Percentiles rank a stretch among this genome's conserved stretches.
These are phyloP conservation scores for Molossus molossus DNA, from an alignment of 2,797 vertebrate genomes.

Conservation along the genomic window DNA sequence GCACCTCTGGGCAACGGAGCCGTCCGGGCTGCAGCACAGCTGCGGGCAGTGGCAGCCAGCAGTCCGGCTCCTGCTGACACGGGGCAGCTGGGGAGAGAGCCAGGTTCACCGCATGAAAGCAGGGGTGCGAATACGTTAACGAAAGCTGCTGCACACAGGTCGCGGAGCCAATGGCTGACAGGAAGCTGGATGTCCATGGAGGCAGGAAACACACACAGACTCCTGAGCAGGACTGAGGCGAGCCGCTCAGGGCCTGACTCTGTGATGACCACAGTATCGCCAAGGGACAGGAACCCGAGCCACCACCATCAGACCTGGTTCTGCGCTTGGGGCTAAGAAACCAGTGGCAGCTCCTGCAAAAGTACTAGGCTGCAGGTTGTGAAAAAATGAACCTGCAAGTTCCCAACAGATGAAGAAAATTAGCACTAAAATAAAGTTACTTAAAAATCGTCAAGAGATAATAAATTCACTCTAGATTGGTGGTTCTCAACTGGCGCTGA, in stretches of 20 bases:
- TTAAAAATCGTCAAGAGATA: neutral
- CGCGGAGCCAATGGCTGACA: neutral
- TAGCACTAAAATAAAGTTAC: neutral
- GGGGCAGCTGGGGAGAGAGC: neutral
- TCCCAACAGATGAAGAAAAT: neutral
- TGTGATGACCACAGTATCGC: neutral
- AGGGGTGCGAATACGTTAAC: neutral
- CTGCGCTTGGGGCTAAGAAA: neutral
- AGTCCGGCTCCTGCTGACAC: neutral
- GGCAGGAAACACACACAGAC: neutral
- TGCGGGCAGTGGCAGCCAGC: too few relatives aligned
- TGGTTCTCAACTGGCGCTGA: neutral
- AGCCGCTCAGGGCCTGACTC: neutral
- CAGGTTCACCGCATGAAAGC: neutral
- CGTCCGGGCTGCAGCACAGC: neutral
- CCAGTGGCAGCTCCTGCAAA: neutral
- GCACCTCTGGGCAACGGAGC: neutral
- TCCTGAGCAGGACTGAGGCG: neutral
- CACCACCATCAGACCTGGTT: neutral
- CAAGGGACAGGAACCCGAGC: neutral
- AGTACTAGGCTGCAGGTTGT: neutral
- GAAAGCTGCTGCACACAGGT: neutral
- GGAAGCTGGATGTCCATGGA: neutral
- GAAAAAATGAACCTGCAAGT: neutral
- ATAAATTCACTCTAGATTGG: neutral